Evolutionary conservation across 2,797 vertebrate genomes (phyloP).

Genomic region (Poecilia picta): DNA sequence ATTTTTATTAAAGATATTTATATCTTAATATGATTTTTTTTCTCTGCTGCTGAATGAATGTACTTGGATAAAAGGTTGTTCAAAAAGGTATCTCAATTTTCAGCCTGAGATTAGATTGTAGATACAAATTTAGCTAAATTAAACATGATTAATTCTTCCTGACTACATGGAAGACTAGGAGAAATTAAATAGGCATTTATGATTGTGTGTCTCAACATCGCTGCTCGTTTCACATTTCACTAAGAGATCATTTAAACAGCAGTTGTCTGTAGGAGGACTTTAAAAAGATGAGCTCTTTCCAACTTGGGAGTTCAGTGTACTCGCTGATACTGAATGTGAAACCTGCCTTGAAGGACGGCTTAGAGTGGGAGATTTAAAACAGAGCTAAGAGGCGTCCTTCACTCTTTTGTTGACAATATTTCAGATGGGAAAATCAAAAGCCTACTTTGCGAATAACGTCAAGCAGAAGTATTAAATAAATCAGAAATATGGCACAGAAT

Average conservation of each 20-base stretch:
- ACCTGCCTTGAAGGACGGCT: neutral
- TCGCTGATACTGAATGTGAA: neutral
- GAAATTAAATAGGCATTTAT: constrained; percentile 3
- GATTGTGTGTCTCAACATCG: neutral
- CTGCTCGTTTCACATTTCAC: constrained; percentile 2
- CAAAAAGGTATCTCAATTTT: neutral
- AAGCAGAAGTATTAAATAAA: neutral
- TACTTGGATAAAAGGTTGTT: neutral
- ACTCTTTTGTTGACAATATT: neutral
- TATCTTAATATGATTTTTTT: neutral
- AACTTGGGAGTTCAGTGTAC: neutral
- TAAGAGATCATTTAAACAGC: neutral
- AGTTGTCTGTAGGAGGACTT: neutral
- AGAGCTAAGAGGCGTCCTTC: neutral
- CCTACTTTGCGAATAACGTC: neutral
- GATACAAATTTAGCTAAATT: neutral
- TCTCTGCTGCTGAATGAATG: neutral
- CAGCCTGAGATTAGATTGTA: neutral
- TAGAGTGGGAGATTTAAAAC: neutral
- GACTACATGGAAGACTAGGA: neutral
- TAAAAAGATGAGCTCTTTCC: neutral
- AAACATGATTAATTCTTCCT: neutral
- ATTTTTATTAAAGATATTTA: neutral
- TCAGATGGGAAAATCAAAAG: neutral
- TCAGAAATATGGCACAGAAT: neutral